A percentile compares a stretch with the other conserved stretches of the same genome.
phyloP scores from a whole-genome alignment of 2,113 vertebrate genomes.

The Pionites leucogaster region DNA sequence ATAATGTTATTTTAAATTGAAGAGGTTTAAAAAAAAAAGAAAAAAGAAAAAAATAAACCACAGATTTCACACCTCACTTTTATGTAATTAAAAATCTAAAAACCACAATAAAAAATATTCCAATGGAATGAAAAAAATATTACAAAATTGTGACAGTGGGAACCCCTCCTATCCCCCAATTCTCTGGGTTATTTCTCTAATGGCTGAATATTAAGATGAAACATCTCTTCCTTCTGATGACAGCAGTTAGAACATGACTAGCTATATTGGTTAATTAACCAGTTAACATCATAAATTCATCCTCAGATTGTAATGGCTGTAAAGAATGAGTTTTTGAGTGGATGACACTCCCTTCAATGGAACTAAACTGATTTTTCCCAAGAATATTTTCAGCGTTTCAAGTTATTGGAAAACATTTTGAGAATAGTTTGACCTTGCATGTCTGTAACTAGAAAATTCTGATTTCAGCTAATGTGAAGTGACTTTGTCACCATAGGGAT shows the following conservation, averaged over 20 bases:
- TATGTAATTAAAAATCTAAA: not conserved
- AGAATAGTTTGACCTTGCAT: not conserved
- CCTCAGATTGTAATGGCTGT: not conserved
- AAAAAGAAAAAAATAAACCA: not conserved
- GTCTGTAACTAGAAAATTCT: not conserved
- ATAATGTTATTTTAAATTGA: constrained; percentile 4
- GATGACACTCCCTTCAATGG: not conserved
- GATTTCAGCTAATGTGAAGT: not conserved
- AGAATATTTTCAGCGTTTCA: not conserved
- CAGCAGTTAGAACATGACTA: not conserved
- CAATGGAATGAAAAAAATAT: not conserved
- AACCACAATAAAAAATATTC: not conserved
- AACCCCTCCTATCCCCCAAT: fast-evolving
- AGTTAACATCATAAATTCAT: not conserved
- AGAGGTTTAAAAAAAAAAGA: not conserved
- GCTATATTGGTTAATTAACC: not conserved
- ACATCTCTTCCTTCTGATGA: not conserved
- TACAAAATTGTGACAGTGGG: not conserved
- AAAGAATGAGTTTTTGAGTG: fast-evolving
- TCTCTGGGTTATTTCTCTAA: not conserved
- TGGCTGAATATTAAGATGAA: not conserved
- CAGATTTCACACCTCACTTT: not conserved
- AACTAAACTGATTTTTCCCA: not conserved
- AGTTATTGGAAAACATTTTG: not conserved
- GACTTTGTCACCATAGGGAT: not conserved